Evolutionary conservation across 1,140 invertebrate species (phyloP).

Genomic region (Caenorhabditis tropicalis): DNA sequence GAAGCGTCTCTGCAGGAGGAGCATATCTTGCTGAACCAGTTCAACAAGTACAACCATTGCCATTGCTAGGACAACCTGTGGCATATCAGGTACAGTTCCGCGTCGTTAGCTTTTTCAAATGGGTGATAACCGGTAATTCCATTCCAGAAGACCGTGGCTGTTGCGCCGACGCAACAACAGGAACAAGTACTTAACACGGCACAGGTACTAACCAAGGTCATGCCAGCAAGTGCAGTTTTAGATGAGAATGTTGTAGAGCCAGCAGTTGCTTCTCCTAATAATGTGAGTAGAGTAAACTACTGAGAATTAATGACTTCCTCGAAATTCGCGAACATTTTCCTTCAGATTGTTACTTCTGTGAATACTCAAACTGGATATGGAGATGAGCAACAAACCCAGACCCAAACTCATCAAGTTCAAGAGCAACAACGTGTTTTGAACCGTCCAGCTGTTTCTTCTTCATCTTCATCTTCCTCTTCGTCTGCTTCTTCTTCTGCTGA

Average conservation of each 20-base stretch:
- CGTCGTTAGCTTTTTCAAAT: conserved; percentile 17
- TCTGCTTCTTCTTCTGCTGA: conserved; percentile 25
- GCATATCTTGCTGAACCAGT: conserved; percentile 4
- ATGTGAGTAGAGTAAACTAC: neutral
- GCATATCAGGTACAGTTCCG: conserved; percentile 27
- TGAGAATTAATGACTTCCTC: no score
- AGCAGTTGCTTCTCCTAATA: neutral
- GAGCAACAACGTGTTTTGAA: neutral
- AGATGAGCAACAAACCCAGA: neutral
- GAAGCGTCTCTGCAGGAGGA: conserved; percentile 10
- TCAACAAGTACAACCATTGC: conserved; percentile 12
- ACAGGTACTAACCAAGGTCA: conserved; percentile 25
- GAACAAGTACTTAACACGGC: conserved; percentile 3
- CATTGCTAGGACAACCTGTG: conserved; percentile 29
- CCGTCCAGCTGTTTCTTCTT: neutral
- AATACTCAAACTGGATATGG: conserved; percentile 25
- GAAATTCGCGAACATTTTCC: neutral
- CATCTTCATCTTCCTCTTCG: neutral
- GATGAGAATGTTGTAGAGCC: conserved; percentile 10
- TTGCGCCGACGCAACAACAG: conserved; percentile 23
- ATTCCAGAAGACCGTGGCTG: conserved; percentile 1
- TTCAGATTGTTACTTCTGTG: neutral
- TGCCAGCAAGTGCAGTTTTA: conserved; percentile 32
- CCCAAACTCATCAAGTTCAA: neutral
- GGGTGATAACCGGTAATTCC: neutral